Conservation (phyloP, 2,888 invertebrate genomes). For the Pinctada fucata region DNA sequence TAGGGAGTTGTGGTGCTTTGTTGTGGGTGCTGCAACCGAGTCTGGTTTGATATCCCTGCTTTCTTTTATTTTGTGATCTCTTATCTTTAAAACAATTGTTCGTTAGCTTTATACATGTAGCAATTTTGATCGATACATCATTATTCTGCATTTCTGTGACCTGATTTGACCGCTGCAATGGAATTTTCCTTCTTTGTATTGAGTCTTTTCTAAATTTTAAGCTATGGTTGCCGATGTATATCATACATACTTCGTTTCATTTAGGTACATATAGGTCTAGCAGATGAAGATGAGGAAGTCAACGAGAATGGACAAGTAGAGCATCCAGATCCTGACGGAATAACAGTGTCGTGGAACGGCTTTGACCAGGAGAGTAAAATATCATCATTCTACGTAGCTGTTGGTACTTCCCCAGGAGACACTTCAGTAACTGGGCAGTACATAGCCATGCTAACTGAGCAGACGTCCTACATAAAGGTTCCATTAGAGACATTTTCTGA, state of each 20-base stretch:
- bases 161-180: not conserved
- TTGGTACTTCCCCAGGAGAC: slow-evolving; percentile 33
- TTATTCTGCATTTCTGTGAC: not conserved
- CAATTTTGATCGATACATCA: too few relatives aligned
- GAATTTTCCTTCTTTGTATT: not conserved
- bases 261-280: slow-evolving; percentile 40
- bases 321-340: slow-evolving; percentile 27
- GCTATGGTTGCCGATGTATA: not conserved
- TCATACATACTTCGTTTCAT: not conserved
- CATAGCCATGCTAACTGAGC: slow-evolving; percentile 36
- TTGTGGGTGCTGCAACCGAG: too few relatives aligned
- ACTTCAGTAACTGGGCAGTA: slow-evolving; percentile 17
- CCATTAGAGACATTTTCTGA: slow-evolving; percentile 34
- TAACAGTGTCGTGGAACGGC: slow-evolving; percentile 36
- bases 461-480: slow-evolving; percentile 43
- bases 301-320: slow-evolving; percentile 34
- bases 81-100: too few relatives aligned
- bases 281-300: slow-evolving; percentile 42
- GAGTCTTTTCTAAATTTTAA: not conserved
- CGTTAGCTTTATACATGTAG: too few relatives aligned
- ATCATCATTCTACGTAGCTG: slow-evolving; percentile 21
- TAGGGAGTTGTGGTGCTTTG: too few relatives aligned
- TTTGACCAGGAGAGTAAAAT: slow-evolving; percentile 42
- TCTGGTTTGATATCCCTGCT: too few relatives aligned
- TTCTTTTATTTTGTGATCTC: too few relatives aligned